Conservation (phyloP, 2,797 vertebrate genomes). For the Tympanoctomys barrerae region DNA sequence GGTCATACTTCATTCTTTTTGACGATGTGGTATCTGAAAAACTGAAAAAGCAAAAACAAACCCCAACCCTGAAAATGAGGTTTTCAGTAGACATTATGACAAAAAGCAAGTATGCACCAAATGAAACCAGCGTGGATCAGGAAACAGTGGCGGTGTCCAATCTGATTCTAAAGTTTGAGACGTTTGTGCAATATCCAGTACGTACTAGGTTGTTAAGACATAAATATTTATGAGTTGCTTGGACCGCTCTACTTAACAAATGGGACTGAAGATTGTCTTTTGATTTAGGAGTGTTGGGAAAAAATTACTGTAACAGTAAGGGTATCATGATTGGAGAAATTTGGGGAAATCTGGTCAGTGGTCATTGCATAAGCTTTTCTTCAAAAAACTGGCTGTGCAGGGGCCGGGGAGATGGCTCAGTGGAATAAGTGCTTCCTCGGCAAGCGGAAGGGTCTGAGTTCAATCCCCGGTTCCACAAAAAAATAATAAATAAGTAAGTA, state of each 20-base stretch:
- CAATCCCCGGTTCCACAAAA: too few species aligned
- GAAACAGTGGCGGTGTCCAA: not conserved
- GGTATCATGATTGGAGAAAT: not conserved
- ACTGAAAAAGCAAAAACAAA: not conserved
- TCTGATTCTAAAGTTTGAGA: not conserved
- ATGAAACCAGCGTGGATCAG: not conserved
- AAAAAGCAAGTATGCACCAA: not conserved
- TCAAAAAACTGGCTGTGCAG: not conserved
- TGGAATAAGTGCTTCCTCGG: too few species aligned
- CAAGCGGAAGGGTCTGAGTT: too few species aligned
- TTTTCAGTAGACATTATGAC: not conserved
- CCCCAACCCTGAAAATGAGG: not conserved
- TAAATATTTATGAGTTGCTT: conserved; percentile 28
- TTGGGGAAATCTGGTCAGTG: not conserved
- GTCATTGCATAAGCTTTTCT: not conserved
- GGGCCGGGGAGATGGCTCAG: too few species aligned
- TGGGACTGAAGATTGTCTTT: not conserved
- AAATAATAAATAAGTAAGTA: too few species aligned
- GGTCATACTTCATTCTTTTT: not conserved
- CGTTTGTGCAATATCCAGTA: not conserved
- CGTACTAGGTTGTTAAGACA: not conserved
- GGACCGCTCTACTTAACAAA: not conserved
- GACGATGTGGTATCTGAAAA: not conserved
- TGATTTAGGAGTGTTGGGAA: not conserved
- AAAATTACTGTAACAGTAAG: conserved; percentile 36